phyloP scores from a whole-genome alignment of 2,113 vertebrate species.

The Nanorana parkeri region DNA sequence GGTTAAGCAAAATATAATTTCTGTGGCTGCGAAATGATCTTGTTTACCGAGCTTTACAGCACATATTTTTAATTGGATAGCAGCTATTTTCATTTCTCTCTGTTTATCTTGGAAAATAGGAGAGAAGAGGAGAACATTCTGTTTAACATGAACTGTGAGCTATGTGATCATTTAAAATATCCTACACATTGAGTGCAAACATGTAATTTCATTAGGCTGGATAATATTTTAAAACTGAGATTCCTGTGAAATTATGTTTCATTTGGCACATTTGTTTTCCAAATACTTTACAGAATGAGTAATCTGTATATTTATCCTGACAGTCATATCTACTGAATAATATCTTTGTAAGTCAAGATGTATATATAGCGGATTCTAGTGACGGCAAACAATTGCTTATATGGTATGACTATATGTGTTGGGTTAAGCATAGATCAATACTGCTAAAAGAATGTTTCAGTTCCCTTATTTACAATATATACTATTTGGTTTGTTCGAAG shows the following conservation, averaged over 20 bases:
- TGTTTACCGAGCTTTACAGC: conserved; percentile 18
- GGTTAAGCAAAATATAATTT: conserved; percentile 15
- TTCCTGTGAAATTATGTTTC: not conserved
- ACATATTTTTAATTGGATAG: conserved; percentile 27
- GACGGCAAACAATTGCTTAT: no score
- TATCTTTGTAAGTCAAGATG: not conserved
- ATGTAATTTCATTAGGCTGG: not conserved
- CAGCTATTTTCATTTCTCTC: conserved; percentile 12
- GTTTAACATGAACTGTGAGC: not conserved
- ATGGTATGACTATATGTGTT: no score
- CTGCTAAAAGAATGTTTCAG: no score
- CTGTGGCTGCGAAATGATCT: conserved; percentile 12
- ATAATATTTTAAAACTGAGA: not conserved
- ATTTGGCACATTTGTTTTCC: not conserved
- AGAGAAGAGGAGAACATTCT: not conserved
- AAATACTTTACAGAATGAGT: not conserved
- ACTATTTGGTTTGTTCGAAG: no score
- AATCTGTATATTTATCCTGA: not conserved
- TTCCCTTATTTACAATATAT: no score
- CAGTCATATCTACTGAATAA: not conserved
- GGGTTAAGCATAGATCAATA: no score
- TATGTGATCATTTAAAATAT: conserved; percentile 19
- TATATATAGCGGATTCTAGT: not conserved
- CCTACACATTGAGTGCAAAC: not conserved
- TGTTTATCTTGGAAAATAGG: conserved; percentile 27